Conservation (phyloP, 2,888 invertebrate genomes). For the Andricus curvator region DNA sequence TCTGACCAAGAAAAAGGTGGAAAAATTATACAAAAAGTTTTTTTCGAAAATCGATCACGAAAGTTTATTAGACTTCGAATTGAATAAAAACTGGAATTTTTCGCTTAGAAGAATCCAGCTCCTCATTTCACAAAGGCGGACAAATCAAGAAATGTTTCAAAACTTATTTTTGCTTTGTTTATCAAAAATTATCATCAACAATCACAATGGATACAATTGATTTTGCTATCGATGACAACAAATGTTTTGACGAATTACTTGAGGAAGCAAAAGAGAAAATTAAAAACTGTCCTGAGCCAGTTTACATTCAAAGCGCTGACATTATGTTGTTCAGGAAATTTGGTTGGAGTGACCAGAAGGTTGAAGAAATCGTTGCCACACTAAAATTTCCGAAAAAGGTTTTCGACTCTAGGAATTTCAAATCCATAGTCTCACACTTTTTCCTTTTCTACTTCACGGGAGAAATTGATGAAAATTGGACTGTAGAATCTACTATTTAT, state of each 20-base stretch:
- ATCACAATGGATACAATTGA: neutral
- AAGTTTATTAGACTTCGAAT: too few species aligned
- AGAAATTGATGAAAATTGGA: conserved; percentile 3
- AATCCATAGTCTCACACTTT: neutral
- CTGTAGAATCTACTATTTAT: neutral
- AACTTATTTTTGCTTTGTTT: neutral
- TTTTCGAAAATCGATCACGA: too few species aligned
- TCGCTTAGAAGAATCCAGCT: too few species aligned
- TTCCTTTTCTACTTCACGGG: neutral
- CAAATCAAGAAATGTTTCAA: too few species aligned
- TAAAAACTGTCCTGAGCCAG: neutral
- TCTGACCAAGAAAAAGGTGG: too few species aligned
- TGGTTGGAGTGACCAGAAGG: neutral
- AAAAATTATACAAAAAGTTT: too few species aligned
- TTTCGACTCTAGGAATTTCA: neutral
- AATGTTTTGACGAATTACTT: neutral
- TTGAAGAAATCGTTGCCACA: neutral
- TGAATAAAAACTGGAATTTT: too few species aligned
- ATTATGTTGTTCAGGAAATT: neutral
- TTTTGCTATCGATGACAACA: neutral
- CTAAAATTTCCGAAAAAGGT: neutral
- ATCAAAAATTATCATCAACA: neutral
- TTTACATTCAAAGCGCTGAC: neutral
- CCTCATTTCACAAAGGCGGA: too few species aligned
- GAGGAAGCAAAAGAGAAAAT: neutral